Evolutionary conservation across 2,797 vertebrate species (phyloP).

Genomic region (Emys orbicularis): DNA sequence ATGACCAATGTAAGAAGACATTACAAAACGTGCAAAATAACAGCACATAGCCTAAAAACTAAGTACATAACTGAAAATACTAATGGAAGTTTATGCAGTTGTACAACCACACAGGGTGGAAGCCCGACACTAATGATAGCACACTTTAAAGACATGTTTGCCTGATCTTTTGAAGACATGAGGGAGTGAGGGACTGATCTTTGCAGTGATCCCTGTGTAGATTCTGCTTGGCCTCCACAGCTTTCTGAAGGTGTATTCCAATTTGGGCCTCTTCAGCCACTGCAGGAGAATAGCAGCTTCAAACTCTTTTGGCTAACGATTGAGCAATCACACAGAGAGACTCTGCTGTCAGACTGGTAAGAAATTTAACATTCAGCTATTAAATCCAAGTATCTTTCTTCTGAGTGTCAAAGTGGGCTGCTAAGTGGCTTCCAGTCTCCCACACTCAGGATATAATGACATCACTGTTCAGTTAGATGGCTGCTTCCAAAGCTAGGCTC

Average conservation of each 20-base stretch:
- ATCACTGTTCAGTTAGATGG: neutral
- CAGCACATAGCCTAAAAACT: neutral
- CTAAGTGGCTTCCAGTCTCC: neutral
- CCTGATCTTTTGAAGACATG: too few species aligned
- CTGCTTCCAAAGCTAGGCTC: neutral
- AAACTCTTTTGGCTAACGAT: neutral
- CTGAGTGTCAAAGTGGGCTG: neutral
- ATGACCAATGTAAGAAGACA: neutral
- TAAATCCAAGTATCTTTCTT: neutral
- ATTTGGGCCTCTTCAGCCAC: neutral
- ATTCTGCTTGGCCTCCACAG: neutral
- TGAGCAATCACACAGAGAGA: neutral
- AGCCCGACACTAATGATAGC: neutral
- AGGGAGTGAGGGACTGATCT: rapidly evolving
- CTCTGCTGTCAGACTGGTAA: neutral
- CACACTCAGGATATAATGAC: neutral
- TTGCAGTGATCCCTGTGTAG: neutral
- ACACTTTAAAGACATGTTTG: too few species aligned
- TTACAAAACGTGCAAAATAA: neutral
- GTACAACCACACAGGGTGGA: neutral
- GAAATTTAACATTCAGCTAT: neutral
- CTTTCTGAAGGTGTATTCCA: neutral
- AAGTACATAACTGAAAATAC: neutral
- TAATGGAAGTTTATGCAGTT: neutral
- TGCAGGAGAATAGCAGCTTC: neutral